These are phyloP conservation scores for Mycalesis mineus DNA, from an alignment of 2,888 invertebrate genomes.

Conservation along the genomic window DNA sequence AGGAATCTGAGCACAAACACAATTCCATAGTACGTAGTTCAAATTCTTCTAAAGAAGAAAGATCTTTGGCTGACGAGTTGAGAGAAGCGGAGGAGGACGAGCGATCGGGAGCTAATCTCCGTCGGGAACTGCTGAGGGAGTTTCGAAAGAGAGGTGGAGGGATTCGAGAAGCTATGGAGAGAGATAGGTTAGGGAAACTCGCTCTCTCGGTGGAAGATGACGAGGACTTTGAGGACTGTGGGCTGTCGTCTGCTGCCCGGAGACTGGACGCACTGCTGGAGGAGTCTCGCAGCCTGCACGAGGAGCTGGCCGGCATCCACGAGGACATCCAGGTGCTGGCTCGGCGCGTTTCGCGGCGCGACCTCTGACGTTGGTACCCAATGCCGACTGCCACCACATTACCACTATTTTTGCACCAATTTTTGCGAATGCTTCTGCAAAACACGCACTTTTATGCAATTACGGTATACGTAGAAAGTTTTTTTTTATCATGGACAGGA, in stretches of 20 bases:
- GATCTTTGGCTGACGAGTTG: conserved; percentile 65
- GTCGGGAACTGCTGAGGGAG: conserved; percentile 45
- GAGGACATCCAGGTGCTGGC: conserved; percentile 76
- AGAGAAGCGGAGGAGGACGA: conserved; percentile 62
- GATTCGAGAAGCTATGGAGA: conserved; percentile 52
- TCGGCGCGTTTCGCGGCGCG: conserved; percentile 60
- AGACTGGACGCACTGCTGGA: conserved; percentile 64
- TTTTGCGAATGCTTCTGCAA: conserved; percentile 7
- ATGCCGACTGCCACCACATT: conserved; percentile 36
- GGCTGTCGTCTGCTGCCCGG: conserved; percentile 58
- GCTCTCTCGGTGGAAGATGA: conserved; percentile 70
- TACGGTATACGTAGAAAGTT: background rate
- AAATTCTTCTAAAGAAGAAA: conserved; percentile 35
- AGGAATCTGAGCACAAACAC: conserved; percentile 17
- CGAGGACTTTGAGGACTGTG: conserved; percentile 45
- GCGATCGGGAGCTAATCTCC: conserved; percentile 38
- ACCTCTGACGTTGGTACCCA: conserved; percentile 68
- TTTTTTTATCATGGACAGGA: background rate
- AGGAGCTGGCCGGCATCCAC: conserved; percentile 68
- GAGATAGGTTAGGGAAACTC: conserved; percentile 62
- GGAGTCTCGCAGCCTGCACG: conserved; percentile 66
- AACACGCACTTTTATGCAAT: conserved; percentile 18
- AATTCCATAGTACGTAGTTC: conserved; percentile 23
- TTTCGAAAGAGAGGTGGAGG: conserved; percentile 46
- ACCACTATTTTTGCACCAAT: conserved; percentile 20